Percentiles rank a stretch among this genome's conserved stretches.
Evolutionary conservation across 2,797 vertebrate genomes (phyloP).

Genomic region (Bryconaethiops microstoma): DNA sequence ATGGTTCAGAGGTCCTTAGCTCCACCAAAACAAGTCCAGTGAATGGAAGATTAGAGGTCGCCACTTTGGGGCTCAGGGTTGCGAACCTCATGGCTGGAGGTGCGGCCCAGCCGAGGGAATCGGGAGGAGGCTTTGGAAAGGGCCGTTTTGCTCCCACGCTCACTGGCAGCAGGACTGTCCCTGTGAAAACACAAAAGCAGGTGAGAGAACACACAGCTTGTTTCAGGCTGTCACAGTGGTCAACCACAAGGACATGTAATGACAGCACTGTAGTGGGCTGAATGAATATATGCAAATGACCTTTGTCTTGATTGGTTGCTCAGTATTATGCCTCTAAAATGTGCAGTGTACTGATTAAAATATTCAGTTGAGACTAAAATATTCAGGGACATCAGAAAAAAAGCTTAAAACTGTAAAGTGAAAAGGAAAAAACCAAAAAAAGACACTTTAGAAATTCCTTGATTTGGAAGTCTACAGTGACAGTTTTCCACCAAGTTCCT

Average conservation of each 20-base stretch:
- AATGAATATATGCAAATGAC: too few species aligned
- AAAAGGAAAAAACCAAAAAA: too few species aligned
- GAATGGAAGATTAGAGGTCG: constrained; percentile 83
- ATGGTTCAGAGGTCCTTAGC: constrained; percentile 18
- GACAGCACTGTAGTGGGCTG: neutral
- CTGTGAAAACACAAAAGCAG: constrained; percentile 70
- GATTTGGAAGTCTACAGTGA: too few species aligned
- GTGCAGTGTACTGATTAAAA: too few species aligned
- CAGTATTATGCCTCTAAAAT: too few species aligned
- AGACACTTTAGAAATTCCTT: too few species aligned
- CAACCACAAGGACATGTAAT: neutral
- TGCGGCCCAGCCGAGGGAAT: constrained; percentile 88
- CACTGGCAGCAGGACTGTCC: constrained; percentile 81
- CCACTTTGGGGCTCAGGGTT: constrained; percentile 94
- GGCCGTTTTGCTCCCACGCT: constrained; percentile 78
- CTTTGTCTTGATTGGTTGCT: too few species aligned
- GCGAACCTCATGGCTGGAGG: constrained; percentile 81
- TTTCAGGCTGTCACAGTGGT: neutral
- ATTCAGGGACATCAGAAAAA: too few species aligned
- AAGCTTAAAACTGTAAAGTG: too few species aligned
- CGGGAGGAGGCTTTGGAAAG: constrained; percentile 82
- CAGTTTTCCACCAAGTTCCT: too few species aligned
- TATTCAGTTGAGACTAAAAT: too few species aligned
- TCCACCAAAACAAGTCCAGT: neutral
- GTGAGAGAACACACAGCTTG: neutral